Conservation (phyloP, 2,888 invertebrate species). For the Apamea sordens region DNA sequence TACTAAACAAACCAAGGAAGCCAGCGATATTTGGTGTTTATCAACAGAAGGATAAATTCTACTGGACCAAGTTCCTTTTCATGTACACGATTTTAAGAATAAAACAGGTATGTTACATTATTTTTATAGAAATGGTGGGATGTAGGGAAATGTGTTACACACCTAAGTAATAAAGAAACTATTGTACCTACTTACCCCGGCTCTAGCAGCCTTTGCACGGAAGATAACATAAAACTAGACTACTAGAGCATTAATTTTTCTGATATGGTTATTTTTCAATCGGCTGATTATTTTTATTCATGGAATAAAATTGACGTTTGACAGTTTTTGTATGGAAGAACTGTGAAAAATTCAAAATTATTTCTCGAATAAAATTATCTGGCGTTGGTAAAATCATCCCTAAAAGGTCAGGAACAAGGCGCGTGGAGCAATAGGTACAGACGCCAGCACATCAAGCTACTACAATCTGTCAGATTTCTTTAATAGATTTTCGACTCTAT, state of each 20-base stretch:
- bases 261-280: no score
- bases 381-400: no score
- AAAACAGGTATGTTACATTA: conserved; percentile 83
- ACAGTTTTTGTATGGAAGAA: no score
- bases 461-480: no score
- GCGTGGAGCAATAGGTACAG: not conserved
- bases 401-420: not conserved
- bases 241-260: not conserved
- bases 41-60: conserved; percentile 86
- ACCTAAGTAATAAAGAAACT: not conserved
- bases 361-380: no score
- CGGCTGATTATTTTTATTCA: no score
- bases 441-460: no score
- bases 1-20: conserved; percentile 78
- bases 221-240: not conserved
- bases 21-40: conserved; percentile 89
- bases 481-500: no score
- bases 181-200: not conserved
- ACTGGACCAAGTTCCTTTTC: conserved; percentile 87
- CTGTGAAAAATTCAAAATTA: no score
- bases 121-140: not conserved
- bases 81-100: conserved; percentile 84
- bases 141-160: not conserved
- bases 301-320: no score
- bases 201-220: not conserved